phyloP scores from a whole-genome alignment of 2,113 vertebrate species.

The Trematomus loennbergii region DNA sequence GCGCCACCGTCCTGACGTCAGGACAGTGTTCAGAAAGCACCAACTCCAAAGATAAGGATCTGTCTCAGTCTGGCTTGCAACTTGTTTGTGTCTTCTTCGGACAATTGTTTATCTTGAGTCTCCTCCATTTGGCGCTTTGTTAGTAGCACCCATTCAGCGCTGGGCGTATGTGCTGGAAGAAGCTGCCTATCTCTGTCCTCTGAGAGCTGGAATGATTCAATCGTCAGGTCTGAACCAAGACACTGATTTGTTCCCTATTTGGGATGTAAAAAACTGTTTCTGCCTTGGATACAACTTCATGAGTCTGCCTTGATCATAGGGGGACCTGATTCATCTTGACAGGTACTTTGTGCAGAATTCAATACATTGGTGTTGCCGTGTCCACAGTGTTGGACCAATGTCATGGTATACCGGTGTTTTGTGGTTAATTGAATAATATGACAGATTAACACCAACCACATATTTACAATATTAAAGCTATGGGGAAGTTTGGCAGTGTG shows the following conservation, averaged over 20 bases:
- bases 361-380: neutral
- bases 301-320: neutral
- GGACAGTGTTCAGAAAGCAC: too few relatives aligned
- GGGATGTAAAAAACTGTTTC: neutral
- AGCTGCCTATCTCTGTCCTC: neutral
- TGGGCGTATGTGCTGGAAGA: neutral
- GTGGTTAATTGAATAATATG: neutral
- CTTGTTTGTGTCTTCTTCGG: neutral
- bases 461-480: neutral
- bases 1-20: too few relatives aligned
- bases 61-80: neutral
- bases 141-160: neutral
- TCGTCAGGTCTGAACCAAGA: neutral
- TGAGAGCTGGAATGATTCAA: neutral
- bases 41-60: neutral
- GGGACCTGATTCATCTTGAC: neutral
- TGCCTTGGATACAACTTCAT: neutral
- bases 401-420: neutral
- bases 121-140: neutral
- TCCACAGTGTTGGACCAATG: neutral
- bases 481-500: neutral
- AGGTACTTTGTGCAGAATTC: neutral
- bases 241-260: neutral
- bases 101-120: neutral
- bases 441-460: neutral